Evolutionary conservation across 2,797 vertebrate genomes (phyloP).

Genomic region (Lepilemur ruficaudatus): DNA sequence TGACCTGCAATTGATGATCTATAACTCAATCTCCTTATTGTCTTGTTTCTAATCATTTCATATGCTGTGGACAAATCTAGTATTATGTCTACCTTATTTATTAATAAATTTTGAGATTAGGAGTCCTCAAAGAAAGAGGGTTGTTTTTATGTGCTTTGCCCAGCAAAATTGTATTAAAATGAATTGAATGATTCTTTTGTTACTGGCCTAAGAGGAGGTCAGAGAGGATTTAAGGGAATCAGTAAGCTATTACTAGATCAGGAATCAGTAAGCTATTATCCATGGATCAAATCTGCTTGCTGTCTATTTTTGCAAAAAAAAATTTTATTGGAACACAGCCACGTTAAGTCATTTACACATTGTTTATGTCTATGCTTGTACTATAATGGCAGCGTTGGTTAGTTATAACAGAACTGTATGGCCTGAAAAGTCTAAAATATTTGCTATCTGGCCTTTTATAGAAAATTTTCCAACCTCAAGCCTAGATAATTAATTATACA

Average conservation of each 20-base stretch:
- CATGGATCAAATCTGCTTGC: not conserved
- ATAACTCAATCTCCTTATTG: not conserved
- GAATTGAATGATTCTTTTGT: slow-evolving; percentile 7
- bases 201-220: not conserved
- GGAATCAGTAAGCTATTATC: not conserved
- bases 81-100: slow-evolving; percentile 14
- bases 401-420: not conserved
- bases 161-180: slow-evolving; percentile 21
- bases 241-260: not conserved
- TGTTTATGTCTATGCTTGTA: not conserved
- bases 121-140: not conserved
- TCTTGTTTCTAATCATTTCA: slow-evolving; percentile 12
- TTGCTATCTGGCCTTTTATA: not conserved
- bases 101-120: not conserved
- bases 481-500: not conserved
- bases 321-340: slow-evolving; percentile 5
- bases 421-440: not conserved
- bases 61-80: not conserved
- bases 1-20: not conserved
- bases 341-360: not conserved
- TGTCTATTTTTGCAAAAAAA: slow-evolving; percentile 39
- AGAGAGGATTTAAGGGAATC: not conserved
- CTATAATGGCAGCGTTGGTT: not conserved
- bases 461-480: not conserved
- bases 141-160: not conserved